Base-by-base conservation (phyloP, 2,113 vertebrate species). In the Stigmatopora argus region DNA sequence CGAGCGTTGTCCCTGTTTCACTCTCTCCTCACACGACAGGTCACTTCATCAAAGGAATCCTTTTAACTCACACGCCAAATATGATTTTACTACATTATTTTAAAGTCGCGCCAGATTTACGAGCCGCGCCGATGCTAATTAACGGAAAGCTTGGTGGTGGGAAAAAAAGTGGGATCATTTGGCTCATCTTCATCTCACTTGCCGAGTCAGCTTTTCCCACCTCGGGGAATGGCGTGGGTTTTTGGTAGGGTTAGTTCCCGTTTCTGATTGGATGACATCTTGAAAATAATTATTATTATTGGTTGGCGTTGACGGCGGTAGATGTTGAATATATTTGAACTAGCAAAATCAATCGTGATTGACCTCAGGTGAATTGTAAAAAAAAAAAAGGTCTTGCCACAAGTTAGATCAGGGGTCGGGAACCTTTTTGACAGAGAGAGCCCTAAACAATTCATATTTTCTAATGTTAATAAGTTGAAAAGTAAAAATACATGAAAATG, bases 21-120 rank as follows among this genome's bases (percentile, higher is more conserved):
- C 73, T 72, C 75, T 73, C 51, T 4, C 53, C 72, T 26, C 53
- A 70, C 73, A 35, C n/a, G 64, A 71, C 18, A 63, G 67, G 75
- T 67, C 72, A 69, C 87, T 86, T 78, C 81, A 81, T 75, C 46
- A 65, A 72, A 82, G 79, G 45, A 48, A 48, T 47, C 23, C 23
- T 49, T 44, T 61, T 41, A 61, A n/a, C 58, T 23, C 78, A 67
- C 69, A 65, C 77, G 75, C 74, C 69, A 74, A 69, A 73, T 70
- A 62, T 70, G 82, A 85, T 88, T 85, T 78, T 83, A 82, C 75
- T 70, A 76, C 76, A 89, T 89, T 87, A 87, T 88, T 88, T 86
- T 82, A 86, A 78, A 86, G 82, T 78, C 83, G 7, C 48, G 74
- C 1, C 51, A 87, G 87, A 90, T 91, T 90, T 90, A 91, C 89